These are phyloP conservation scores for Lycocorax pyrrhopterus DNA, from an alignment of 2,113 vertebrate species.

Conservation along the genomic window DNA sequence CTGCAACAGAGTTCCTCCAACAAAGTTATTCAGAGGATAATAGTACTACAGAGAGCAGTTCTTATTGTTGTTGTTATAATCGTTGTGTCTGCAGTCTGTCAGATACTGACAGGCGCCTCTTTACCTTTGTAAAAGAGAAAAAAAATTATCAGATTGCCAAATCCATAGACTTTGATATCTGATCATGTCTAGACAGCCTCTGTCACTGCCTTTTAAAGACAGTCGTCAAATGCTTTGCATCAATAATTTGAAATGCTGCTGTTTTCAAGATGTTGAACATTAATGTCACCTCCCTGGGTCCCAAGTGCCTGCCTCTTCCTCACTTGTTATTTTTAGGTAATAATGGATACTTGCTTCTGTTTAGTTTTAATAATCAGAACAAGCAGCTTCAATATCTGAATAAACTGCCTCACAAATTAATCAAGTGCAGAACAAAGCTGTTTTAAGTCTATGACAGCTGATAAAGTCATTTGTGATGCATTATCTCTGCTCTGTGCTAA, in stretches of 20 bases:
- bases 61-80: slow-evolving; percentile 28
- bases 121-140: slow-evolving; percentile 56
- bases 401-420: slow-evolving; percentile 30
- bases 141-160: slow-evolving; percentile 75
- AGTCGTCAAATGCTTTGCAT: slow-evolving; percentile 62
- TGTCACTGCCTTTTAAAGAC: slow-evolving; percentile 68
- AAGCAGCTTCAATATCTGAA: slow-evolving; percentile 2
- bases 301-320: slow-evolving; percentile 45
- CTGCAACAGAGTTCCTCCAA: not conserved
- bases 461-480: not conserved
- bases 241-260: slow-evolving; percentile 70
- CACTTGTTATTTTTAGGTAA: slow-evolving; percentile 34
- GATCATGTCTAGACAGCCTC: slow-evolving; percentile 72
- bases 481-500: slow-evolving; percentile 1
- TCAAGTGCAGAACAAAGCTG: slow-evolving; percentile 19
- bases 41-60: slow-evolving; percentile 5
- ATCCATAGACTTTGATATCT: slow-evolving; percentile 63
- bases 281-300: slow-evolving; percentile 59
- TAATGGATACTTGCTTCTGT: slow-evolving; percentile 1
- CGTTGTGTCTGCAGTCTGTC: slow-evolving; percentile 57
- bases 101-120: slow-evolving; percentile 56
- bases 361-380: slow-evolving; percentile 51
- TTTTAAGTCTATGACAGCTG: not conserved
- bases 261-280: slow-evolving; percentile 72
- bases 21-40: slow-evolving; percentile 27